A percentile compares a stretch with the other conserved stretches of the same genome.
phyloP scores from a whole-genome alignment of 2,797 vertebrate genomes.

The Sebastolobus alascanus region DNA sequence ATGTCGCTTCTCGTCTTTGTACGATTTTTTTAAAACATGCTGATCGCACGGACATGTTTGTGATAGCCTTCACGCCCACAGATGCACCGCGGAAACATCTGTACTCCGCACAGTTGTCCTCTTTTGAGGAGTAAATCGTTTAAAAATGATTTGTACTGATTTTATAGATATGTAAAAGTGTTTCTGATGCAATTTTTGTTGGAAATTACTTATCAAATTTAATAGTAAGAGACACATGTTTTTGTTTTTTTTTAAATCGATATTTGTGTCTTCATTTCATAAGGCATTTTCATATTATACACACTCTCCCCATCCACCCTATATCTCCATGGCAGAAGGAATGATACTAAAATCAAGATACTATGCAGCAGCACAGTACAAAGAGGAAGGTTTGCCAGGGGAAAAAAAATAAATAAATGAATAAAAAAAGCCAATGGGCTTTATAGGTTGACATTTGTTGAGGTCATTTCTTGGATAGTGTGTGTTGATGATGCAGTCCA shows the following conservation, averaged over 20 bases:
- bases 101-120: neutral
- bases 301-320: too few species aligned
- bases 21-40: constrained; percentile 61
- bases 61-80: constrained; percentile 35
- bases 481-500: too few species aligned
- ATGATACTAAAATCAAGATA: too few species aligned
- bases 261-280: too few species aligned
- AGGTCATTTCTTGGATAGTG: too few species aligned
- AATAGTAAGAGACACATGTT: neutral
- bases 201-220: neutral
- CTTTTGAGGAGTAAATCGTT: neutral
- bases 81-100: constrained; percentile 31
- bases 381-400: too few species aligned
- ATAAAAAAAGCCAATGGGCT: too few species aligned
- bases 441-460: too few species aligned
- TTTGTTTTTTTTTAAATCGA: neutral
- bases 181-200: neutral
- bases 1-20: constrained; percentile 71
- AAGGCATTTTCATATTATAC: too few species aligned
- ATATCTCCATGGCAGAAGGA: too few species aligned
- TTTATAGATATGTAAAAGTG: neutral
- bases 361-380: too few species aligned
- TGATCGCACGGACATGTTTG: constrained; percentile 63
- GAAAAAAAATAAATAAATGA: too few species aligned
- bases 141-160: neutral